Base-by-base conservation (phyloP, 2,797 vertebrate genomes). In the Myripristis murdjan region DNA sequence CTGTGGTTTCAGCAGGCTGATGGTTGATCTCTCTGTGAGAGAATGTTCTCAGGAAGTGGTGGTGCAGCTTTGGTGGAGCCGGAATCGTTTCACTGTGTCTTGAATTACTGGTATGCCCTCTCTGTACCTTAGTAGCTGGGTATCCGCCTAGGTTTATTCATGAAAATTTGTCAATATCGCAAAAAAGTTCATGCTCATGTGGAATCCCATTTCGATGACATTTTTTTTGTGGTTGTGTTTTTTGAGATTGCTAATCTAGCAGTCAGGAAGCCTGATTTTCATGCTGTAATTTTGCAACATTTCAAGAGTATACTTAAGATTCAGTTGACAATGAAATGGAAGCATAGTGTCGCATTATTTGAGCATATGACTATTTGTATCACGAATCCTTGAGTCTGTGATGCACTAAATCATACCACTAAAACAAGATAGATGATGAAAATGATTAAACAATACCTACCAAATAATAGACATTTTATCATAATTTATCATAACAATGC, bases 1-100 rank as follows among this genome's bases (percentile, higher is more conserved):
- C 26, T 54, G 26, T 54, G 52, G 52, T 35, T 54, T 31, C 35
- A n/a, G 28, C 3, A 26, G 49, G 1, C 15, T 35, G 24, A 23
- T 24, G 26, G 51, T 15, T 18, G 16, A 4, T 54, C 28, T 33
- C 52, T n/a, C 26, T 18, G 26, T 28, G 52, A 18, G 28, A 31
- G 52, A 54, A 18, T n/a, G 16, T 33, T 33, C n/a, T 54, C 28
- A 54, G 2, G 35, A 57, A 57, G 55, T 57, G 55, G 35, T 57
- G 35, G 12, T 23, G 55, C 41, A 37, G 12, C 35, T 28, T 41
- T 41, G 18, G 20, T 33, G 55, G 37, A 57, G 55, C 15, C 35
- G 15, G 5, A 22, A 23, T 57, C 35, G 24, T 39, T 57, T 57
- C 55, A 57, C 18, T 15, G 2, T 6, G 18, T 10, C 28, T 31